phyloP scores from a whole-genome alignment of 2,888 invertebrate genomes.

The Eupeodes luniger region DNA sequence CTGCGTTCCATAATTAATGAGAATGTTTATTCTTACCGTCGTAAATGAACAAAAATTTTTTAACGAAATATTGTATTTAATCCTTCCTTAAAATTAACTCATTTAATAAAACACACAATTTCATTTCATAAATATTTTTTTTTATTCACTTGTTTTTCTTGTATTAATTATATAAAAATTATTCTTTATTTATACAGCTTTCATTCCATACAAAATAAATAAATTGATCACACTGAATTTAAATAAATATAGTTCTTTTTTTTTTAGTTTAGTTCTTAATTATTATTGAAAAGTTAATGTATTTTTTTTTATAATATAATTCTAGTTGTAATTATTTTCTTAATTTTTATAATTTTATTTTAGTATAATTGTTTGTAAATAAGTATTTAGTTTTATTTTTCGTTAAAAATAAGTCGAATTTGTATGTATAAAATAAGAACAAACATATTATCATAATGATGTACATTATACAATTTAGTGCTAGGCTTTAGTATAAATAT shows the following conservation, averaged over 20 bases:
- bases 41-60: too few species aligned
- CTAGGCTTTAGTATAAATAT: neutral
- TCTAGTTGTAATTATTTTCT: neutral
- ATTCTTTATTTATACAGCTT: constrained; percentile 17
- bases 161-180: constrained; percentile 20
- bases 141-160: constrained; percentile 31
- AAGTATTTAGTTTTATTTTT: neutral
- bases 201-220: constrained; percentile 30
- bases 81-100: too few species aligned
- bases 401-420: neutral
- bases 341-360: neutral
- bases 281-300: neutral
- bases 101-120: constrained; percentile 25
- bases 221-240: constrained; percentile 14
- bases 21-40: too few species aligned
- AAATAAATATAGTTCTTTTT: constrained; percentile 27
- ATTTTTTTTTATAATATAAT: neutral
- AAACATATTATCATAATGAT: constrained; percentile 1
- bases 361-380: constrained; percentile 16
- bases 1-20: too few species aligned
- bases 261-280: neutral
- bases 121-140: neutral
- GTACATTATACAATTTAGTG: neutral
- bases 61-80: too few species aligned
- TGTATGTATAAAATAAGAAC: constrained; percentile 28